Conservation (phyloP, 2,113 vertebrate genomes). For the Cervus canadensis region DNA sequence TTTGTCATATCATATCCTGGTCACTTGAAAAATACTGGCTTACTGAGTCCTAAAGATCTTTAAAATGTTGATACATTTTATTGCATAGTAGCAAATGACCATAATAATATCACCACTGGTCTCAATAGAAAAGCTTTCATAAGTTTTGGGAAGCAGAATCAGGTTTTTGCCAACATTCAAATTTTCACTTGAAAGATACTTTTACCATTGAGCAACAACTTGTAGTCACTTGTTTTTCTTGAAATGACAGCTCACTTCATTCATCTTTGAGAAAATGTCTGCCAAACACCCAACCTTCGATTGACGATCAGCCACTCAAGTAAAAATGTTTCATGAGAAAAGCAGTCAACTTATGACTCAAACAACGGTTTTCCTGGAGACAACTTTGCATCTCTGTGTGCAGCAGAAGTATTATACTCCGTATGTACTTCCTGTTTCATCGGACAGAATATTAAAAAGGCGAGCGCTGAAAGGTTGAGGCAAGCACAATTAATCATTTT, state of each 20-base stretch:
- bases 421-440: background rate
- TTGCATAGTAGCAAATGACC: background rate
- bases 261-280: background rate
- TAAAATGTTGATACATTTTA: background rate
- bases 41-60: background rate
- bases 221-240: background rate
- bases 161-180: background rate
- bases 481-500: background rate
- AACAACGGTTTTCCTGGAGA: background rate
- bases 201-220: background rate
- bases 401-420: background rate
- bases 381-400: background rate
- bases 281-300: background rate
- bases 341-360: background rate
- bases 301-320: background rate
- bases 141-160: background rate
- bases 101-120: background rate
- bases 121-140: background rate
- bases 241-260: background rate
- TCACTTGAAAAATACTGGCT: background rate
- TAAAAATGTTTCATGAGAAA: background rate
- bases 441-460: background rate
- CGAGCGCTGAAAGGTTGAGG: background rate
- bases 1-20: background rate
- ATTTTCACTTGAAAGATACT: background rate